Evolutionary conservation across 2,888 invertebrate genomes (phyloP).

Genomic region (Agrotis ipsilon): DNA sequence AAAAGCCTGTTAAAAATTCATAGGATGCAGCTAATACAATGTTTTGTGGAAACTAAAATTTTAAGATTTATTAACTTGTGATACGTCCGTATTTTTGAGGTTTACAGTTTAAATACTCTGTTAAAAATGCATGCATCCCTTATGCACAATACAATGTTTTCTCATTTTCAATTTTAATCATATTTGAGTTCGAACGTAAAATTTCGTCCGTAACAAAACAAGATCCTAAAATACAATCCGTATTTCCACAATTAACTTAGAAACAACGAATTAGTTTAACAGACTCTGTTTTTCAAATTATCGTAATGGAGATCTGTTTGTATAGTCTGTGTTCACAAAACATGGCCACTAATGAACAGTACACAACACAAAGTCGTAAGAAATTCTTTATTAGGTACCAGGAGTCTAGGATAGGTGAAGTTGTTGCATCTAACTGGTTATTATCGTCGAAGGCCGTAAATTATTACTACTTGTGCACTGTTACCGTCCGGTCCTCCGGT

Average conservation of each 20-base stretch:
- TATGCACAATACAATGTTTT: constrained; percentile 31
- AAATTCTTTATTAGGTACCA: constrained; percentile 42
- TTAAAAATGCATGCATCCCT: constrained; percentile 36
- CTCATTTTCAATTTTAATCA: constrained; percentile 14
- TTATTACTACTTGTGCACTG: constrained; percentile 53
- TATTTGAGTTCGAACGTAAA: constrained; percentile 18
- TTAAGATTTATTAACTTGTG: neutral
- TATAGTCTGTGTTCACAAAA: constrained; percentile 30
- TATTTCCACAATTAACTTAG: constrained; percentile 37
- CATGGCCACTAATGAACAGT: constrained; percentile 51
- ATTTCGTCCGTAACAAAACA: constrained; percentile 14
- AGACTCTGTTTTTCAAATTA: constrained; percentile 48
- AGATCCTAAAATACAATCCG: constrained; percentile 20
- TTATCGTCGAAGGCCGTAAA: constrained; percentile 48
- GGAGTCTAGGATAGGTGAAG: constrained; percentile 13
- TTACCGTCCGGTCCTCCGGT: constrained; percentile 48
- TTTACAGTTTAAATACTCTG: constrained; percentile 18
- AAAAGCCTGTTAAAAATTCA: constrained; percentile 27
- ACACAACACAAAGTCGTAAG: constrained; percentile 42
- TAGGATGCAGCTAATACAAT: constrained; percentile 21
- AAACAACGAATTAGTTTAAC: constrained; percentile 43
- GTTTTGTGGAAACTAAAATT: constrained; percentile 10
- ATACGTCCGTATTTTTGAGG: constrained; percentile 23
- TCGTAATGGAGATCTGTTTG: constrained; percentile 49
- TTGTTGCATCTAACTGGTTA: constrained; percentile 55